These are phyloP conservation scores for Arctopsyche grandis DNA, from an alignment of 1,140 invertebrate species.

Conservation along the genomic window DNA sequence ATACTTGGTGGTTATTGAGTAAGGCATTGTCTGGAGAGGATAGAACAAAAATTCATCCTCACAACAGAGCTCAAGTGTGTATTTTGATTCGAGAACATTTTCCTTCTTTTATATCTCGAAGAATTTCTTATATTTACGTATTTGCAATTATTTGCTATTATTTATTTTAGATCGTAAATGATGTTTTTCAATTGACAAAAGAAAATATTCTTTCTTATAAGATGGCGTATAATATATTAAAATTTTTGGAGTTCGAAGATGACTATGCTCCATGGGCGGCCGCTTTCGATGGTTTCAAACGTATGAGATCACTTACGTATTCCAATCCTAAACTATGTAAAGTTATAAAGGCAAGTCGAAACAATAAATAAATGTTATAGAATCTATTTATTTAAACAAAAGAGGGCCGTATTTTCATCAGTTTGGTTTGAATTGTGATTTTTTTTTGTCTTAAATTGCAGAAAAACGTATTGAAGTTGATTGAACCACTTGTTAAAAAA, in stretches of 20 bases:
- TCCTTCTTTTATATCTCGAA: too few relatives aligned
- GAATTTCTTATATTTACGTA: too few relatives aligned
- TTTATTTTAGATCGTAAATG: slow-evolving; percentile 63
- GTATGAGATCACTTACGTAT: slow-evolving; percentile 51
- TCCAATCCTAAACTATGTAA: not conserved
- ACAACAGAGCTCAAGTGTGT: slow-evolving; percentile 2
- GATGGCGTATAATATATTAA: slow-evolving; percentile 68
- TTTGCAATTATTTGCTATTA: too few relatives aligned
- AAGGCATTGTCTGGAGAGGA: not conserved
- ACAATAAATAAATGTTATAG: not conserved
- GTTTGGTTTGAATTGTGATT: too few relatives aligned
- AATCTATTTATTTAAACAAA: not conserved
- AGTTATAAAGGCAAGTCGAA: not conserved
- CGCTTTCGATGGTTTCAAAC: slow-evolving; percentile 68
- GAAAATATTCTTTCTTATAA: slow-evolving; percentile 63
- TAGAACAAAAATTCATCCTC: not conserved
- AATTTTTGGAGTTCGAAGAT: slow-evolving; percentile 72
- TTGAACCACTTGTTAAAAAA: not conserved
- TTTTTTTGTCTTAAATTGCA: not conserved
- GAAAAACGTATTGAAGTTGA: not conserved
- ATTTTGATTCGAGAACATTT: too few relatives aligned
- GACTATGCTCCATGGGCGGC: slow-evolving; percentile 76
- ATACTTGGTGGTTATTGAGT: not conserved
- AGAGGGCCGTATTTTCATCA: too few relatives aligned
- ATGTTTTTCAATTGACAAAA: slow-evolving; percentile 70